phyloP scores from a whole-genome alignment of 2,888 invertebrate species.

The Poecilobothrus nobilitatus region DNA sequence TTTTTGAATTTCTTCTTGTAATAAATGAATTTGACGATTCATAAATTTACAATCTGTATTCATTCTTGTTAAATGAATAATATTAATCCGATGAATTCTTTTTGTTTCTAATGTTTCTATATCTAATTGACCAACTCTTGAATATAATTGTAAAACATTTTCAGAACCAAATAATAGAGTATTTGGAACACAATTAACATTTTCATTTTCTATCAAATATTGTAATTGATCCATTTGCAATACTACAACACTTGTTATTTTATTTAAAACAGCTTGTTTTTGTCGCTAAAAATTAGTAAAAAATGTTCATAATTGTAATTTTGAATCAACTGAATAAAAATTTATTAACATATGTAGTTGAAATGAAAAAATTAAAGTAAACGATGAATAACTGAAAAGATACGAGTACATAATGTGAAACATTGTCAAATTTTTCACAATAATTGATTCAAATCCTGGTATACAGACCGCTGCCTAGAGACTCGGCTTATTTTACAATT shows the following conservation, averaged over 20 bases:
- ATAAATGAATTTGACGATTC: slow-evolving; percentile 49
- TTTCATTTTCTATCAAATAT: slow-evolving; percentile 46
- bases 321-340: neutral
- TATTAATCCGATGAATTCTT: slow-evolving; percentile 57
- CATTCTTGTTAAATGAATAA: slow-evolving; percentile 61
- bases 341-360: too few species aligned
- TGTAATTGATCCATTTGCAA: slow-evolving; percentile 62
- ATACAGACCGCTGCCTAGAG: too few species aligned
- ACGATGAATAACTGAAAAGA: neutral
- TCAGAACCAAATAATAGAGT: slow-evolving; percentile 58
- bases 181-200: slow-evolving; percentile 42
- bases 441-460: too few species aligned
- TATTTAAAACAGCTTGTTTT: slow-evolving; percentile 69
- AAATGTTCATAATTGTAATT: neutral
- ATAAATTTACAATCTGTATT: slow-evolving; percentile 60
- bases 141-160: slow-evolving; percentile 50
- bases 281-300: slow-evolving; percentile 47
- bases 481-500: too few species aligned
- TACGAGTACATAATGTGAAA: too few species aligned
- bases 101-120: slow-evolving; percentile 57
- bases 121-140: slow-evolving; percentile 55
- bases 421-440: too few species aligned
- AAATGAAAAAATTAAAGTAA: too few species aligned
- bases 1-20: slow-evolving; percentile 49
- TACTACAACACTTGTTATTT: slow-evolving; percentile 61